Evolutionary conservation across 2,797 vertebrate species (phyloP).

Genomic region (Pipistrellus pipistrellus): DNA sequence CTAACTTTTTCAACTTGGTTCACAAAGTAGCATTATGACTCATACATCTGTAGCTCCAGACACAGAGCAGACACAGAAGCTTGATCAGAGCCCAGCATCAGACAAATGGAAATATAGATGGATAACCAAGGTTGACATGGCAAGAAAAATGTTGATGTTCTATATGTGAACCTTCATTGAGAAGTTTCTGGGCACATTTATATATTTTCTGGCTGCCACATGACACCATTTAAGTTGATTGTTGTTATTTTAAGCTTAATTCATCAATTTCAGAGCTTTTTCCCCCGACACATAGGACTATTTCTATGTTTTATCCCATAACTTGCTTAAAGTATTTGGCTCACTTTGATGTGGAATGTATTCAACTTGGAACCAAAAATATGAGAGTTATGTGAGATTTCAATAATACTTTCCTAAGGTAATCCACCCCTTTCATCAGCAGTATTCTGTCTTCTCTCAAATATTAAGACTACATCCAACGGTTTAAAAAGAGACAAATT

Average conservation of each 20-base stretch:
- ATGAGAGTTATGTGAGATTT: constrained; percentile 46
- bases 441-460: constrained; percentile 45
- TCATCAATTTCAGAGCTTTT: constrained; percentile 22
- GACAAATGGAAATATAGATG: constrained; percentile 24
- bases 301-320: constrained; percentile 52
- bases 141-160: background rate
- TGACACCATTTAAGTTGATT: constrained; percentile 24
- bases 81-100: background rate
- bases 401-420: constrained; percentile 51
- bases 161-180: background rate
- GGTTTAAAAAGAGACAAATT: constrained; percentile 34
- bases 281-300: background rate
- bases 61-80: background rate
- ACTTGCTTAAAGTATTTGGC: constrained; percentile 60
- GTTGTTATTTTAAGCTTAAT: constrained; percentile 52
- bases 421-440: constrained; percentile 36
- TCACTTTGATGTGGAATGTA: constrained; percentile 54
- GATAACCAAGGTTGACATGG: background rate
- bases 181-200: constrained; percentile 44
- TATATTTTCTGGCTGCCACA: constrained; percentile 19
- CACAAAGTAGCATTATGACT: constrained; percentile 25
- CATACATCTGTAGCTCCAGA: background rate
- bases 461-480: constrained; percentile 36
- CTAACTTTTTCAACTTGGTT: constrained; percentile 49
- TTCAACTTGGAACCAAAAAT: constrained; percentile 52